These are phyloP conservation scores for Cabera pusaria DNA, from an alignment of 2,888 invertebrate genomes.

Conservation along the genomic window DNA sequence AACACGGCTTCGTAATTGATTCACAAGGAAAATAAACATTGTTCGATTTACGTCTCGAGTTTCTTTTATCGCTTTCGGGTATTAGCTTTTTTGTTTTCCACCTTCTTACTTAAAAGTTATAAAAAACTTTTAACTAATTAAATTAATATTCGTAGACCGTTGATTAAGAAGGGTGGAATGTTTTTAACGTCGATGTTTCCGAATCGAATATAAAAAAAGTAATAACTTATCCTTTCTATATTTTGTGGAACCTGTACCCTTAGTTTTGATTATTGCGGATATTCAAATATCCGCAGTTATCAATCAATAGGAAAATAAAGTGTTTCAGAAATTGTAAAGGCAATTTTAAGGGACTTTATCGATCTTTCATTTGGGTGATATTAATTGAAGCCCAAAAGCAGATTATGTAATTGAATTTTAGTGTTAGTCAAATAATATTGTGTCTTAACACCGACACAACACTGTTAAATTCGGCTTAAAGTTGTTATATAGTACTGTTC, in stretches of 20 bases:
- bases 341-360: conserved; percentile 47
- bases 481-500: too few species aligned
- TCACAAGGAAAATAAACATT: conserved; percentile 42
- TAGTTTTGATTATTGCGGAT: conserved; percentile 55
- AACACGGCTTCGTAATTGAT: conserved; percentile 46
- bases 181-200: conserved; percentile 68
- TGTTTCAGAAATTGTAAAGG: conserved; percentile 50
- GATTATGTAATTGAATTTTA: conserved; percentile 24
- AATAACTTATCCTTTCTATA: conserved; percentile 57
- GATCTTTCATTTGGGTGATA: conserved; percentile 40
- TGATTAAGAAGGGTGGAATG: conserved; percentile 74
- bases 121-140: conserved; percentile 73
- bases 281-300: too few species aligned
- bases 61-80: conserved; percentile 30
- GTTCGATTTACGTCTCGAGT: conserved; percentile 38
- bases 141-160: conserved; percentile 72
- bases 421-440: too few species aligned
- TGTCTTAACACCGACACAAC: too few species aligned
- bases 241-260: conserved; percentile 58
- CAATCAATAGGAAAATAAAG: conserved; percentile 55
- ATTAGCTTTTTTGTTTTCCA: conserved; percentile 56
- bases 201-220: conserved; percentile 40
- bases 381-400: conserved; percentile 22
- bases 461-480: too few species aligned
- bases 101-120: conserved; percentile 65